Percentiles rank a stretch among this genome's conserved stretches.
Evolutionary conservation across 2,888 invertebrate genomes (phyloP).

Genomic region (Cantharis rustica): DNA sequence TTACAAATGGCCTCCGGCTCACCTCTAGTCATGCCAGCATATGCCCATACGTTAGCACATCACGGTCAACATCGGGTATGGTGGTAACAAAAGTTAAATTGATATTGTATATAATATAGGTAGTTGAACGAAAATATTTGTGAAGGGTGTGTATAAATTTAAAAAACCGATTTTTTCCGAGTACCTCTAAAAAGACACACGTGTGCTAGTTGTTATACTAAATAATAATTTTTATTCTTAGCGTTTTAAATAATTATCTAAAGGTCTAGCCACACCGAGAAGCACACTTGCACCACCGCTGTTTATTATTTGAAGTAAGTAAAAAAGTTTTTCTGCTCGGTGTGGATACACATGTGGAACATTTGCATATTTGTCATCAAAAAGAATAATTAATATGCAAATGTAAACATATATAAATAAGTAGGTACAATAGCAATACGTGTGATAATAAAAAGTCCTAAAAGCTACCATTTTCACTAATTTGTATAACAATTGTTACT

Average conservation of each 20-base stretch:
- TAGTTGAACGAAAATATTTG: background rate
- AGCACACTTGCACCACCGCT: background rate
- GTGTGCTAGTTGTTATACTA: background rate
- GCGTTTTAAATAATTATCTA: background rate
- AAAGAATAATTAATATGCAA: background rate
- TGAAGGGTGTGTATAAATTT: background rate
- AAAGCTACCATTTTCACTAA: background rate
- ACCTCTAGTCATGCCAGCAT: conserved; percentile 51
- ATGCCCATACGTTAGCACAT: conserved; percentile 56
- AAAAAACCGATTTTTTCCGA: background rate
- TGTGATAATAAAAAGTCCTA: conserved; percentile 22
- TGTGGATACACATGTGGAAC: background rate
- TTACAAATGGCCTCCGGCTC: conserved; percentile 42
- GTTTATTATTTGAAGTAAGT: background rate
- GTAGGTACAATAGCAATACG: conserved; percentile 22
- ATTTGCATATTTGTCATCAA: background rate
- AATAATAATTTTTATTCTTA: background rate
- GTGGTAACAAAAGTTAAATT: conserved; percentile 43
- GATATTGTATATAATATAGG: conserved; percentile 14
- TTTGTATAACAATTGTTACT: background rate
- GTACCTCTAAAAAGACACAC: background rate
- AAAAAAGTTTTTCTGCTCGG: background rate
- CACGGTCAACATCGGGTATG: conserved; percentile 53
- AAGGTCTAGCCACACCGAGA: background rate
- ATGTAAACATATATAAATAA: background rate